Conservation (phyloP, 2,797 vertebrate genomes). For the Pseudotriccus pelzelni region DNA sequence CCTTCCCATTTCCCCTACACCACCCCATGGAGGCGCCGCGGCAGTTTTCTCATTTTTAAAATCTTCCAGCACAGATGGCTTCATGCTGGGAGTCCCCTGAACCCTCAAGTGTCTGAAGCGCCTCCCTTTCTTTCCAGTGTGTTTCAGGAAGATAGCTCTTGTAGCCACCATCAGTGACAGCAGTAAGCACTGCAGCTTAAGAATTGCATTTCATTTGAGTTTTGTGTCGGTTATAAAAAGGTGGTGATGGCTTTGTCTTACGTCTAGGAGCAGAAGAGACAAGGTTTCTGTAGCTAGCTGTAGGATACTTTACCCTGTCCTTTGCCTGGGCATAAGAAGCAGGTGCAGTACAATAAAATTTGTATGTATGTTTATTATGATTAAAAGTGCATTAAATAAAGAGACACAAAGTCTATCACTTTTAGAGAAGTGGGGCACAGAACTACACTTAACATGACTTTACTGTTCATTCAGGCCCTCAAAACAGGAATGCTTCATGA, state of each 20-base stretch:
- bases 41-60: neutral
- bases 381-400: neutral
- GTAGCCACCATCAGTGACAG: neutral
- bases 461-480: neutral
- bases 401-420: neutral
- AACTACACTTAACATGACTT: neutral
- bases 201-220: neutral
- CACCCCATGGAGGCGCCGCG: neutral
- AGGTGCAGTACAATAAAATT: neutral
- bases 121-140: neutral
- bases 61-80: neutral
- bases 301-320: neutral
- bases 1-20: neutral
- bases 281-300: neutral
- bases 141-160: neutral
- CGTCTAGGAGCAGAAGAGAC: neutral
- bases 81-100: neutral
- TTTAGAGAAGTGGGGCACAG: neutral
- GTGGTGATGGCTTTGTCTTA: neutral
- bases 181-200: neutral
- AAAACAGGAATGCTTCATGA: neutral
- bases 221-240: neutral
- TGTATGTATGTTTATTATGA: neutral
- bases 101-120: neutral
- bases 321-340: neutral